phyloP scores from a whole-genome alignment of 2,888 invertebrate species.

The Tenthredo distinguenda region DNA sequence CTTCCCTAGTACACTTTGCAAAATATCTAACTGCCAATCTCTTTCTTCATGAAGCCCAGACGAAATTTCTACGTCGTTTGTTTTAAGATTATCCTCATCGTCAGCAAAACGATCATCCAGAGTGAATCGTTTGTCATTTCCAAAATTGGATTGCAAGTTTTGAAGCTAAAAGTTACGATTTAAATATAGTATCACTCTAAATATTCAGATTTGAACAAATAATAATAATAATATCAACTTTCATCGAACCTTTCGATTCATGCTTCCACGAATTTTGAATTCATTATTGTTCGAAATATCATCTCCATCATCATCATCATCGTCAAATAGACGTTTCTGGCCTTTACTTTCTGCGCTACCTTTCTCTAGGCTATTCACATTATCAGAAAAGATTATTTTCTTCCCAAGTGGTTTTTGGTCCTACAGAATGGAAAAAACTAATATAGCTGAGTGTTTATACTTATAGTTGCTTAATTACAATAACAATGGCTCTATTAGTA shows the following conservation, averaged over 20 bases:
- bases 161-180: constrained; percentile 80
- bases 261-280: constrained; percentile 84
- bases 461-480: constrained; percentile 59
- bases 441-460: background rate
- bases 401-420: constrained; percentile 77
- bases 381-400: constrained; percentile 84
- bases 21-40: constrained; percentile 80
- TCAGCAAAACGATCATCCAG: constrained; percentile 88
- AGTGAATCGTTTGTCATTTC: constrained; percentile 88
- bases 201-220: background rate
- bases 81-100: constrained; percentile 73
- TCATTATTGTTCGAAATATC: constrained; percentile 80
- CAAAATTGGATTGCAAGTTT: constrained; percentile 86
- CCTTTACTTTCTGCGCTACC: constrained; percentile 56
- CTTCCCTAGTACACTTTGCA: constrained; percentile 81
- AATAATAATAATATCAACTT: constrained; percentile 68
- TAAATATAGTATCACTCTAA: constrained; percentile 16
- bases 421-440: constrained; percentile 78
- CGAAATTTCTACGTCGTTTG: constrained; percentile 78
- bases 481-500: constrained; percentile 40
- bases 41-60: constrained; percentile 78
- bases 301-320: constrained; percentile 80
- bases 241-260: constrained; percentile 84
- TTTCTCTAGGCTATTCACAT: constrained; percentile 70
- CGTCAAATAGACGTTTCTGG: constrained; percentile 68